Conservation (phyloP, 1,140 invertebrate genomes). For the Ptiloglossa arizonensis region DNA sequence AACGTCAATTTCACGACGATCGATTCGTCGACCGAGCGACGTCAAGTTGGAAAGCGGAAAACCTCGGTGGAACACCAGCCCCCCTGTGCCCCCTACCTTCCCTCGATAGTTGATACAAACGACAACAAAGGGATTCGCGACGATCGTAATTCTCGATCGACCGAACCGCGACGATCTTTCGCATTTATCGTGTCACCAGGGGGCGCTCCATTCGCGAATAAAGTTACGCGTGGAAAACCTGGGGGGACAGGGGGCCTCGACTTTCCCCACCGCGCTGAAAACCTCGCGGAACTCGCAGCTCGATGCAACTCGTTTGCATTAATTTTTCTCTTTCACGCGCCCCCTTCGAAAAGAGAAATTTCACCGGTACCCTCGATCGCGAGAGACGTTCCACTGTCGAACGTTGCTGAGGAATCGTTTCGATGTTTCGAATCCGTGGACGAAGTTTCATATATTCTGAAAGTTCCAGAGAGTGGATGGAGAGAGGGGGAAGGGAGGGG, state of each 20-base stretch:
- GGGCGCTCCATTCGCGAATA: too few relatives aligned
- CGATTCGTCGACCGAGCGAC: background rate
- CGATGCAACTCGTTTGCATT: constrained; percentile 27
- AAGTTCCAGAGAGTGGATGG: too few relatives aligned
- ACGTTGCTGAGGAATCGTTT: background rate
- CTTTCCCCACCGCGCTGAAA: background rate
- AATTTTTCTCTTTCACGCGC: background rate
- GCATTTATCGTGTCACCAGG: too few relatives aligned
- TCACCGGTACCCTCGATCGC: background rate
- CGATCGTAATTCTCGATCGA: constrained; percentile 56
- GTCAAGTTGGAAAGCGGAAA: constrained; percentile 5
- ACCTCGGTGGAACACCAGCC: background rate
- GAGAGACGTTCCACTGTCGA: background rate
- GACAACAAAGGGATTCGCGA: constrained; percentile 22
- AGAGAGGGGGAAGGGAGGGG: too few relatives aligned
- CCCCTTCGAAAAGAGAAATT: background rate
- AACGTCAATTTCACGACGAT: constrained; percentile 12
- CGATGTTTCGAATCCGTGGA: background rate
- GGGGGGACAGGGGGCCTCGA: background rate
- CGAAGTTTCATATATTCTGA: background rate
- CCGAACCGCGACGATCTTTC: background rate
- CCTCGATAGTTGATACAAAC: constrained; percentile 45
- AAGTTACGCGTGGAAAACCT: background rate
- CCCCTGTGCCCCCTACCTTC: background rate
- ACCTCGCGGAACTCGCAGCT: constrained; percentile 10